Base-by-base conservation (phyloP, 1,140 invertebrate genomes). In the Drosophila kikkawai region DNA sequence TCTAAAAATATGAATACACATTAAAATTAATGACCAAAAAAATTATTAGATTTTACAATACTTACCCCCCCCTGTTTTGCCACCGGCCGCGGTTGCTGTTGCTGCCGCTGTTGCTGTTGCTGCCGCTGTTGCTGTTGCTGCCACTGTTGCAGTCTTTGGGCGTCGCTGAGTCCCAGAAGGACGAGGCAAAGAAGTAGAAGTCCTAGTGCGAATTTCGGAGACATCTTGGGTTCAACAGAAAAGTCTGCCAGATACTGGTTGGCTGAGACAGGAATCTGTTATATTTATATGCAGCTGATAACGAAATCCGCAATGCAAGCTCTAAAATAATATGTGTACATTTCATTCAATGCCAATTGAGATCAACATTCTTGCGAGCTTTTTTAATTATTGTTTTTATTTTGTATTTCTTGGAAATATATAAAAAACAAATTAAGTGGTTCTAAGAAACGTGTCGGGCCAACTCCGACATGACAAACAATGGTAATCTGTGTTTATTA, bases 211-310 rank as follows among this genome's bases (percentile, higher is more conserved):
- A 55, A 55, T 19, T 55, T 37, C 7, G 51, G 51, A 22, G 51
- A 55, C 51, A 55, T 55, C 13, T 55, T 55, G 17, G 13, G 19
- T 36, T 55, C 2, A 39, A 22, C 4, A 26, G 34, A 13, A 55
- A 55, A 39, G 53, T n/a, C 36, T 55, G 19, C 7, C 13, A n/a
- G 53, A 22, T 55, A 55, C 19, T 55, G 19, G 0, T 22, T 55
- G 19, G 1, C 34, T 55, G 53, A 22, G 36, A 39, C 51, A 15
- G 3, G 29, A n/a, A 17, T 9, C n/a, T 51, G 50, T n/a, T 34
- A 22, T 55, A 55, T 55, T 55, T 55, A 55, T 55, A 55, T 26
- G 36, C 36, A 39, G 34, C 53, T 55, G 53, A 55, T 55, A 55
- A 55, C 19, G 3, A 37, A 55, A 15, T 37, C 51, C 13, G 34